These are phyloP conservation scores for Magallana gigas DNA, from an alignment of 1,140 invertebrate genomes.

Conservation along the genomic window DNA sequence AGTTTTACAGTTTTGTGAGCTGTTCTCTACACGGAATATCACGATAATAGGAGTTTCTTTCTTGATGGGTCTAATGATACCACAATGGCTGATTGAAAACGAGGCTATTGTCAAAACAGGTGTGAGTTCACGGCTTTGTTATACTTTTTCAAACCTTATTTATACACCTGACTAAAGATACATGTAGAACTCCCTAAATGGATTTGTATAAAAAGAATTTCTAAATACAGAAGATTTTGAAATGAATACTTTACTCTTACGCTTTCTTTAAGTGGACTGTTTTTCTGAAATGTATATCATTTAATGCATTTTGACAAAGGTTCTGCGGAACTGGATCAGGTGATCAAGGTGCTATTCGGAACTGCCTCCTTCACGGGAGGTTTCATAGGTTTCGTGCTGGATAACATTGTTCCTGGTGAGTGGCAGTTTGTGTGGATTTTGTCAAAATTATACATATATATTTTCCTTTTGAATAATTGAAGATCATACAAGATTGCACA, in stretches of 20 bases:
- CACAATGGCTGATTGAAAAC: constrained; percentile 84
- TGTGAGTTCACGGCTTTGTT: constrained; percentile 36
- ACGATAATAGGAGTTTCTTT: constrained; percentile 92
- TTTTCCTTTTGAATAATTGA: too few relatives aligned
- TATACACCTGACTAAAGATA: too few relatives aligned
- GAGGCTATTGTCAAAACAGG: constrained; percentile 85
- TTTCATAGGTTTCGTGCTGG: constrained; percentile 87
- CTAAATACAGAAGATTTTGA: too few relatives aligned
- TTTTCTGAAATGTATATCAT: too few relatives aligned
- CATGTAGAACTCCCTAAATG: too few relatives aligned
- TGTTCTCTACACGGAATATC: constrained; percentile 89
- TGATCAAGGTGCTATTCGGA: constrained; percentile 88
- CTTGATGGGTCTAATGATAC: constrained; percentile 89
- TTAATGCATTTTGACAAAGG: constrained; percentile 38
- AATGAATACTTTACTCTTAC: too few relatives aligned
- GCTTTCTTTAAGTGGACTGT: too few relatives aligned
- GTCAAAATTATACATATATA: too few relatives aligned
- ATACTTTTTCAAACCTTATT: too few relatives aligned
- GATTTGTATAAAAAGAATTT: too few relatives aligned
- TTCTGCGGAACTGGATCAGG: constrained; percentile 83
- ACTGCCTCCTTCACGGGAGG: constrained; percentile 93
- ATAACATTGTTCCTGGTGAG: constrained; percentile 91
- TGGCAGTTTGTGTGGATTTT: not conserved
- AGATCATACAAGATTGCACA: too few relatives aligned
- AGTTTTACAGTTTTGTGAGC: constrained; percentile 87